phyloP scores from a whole-genome alignment of 2,797 vertebrate genomes.

The Poeciliopsis presidionis region DNA sequence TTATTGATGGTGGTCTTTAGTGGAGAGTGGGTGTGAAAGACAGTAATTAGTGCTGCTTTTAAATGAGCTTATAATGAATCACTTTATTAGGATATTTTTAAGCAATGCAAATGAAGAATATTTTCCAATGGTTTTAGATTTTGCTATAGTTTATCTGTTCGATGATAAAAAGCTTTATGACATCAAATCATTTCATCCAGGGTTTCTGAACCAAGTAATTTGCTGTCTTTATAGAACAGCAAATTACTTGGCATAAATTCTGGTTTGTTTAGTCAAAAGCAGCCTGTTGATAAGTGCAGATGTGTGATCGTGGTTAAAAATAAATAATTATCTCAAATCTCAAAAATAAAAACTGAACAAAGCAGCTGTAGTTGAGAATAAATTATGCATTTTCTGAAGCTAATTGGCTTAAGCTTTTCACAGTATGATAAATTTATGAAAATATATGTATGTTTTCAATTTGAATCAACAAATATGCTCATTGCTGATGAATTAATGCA shows the following conservation, averaged over 20 bases:
- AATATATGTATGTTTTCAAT: neutral
- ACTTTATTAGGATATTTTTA: neutral
- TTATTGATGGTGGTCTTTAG: constrained; percentile 18
- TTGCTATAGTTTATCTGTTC: neutral
- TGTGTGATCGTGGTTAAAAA: neutral
- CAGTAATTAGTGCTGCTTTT: neutral
- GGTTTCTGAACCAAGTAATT: neutral
- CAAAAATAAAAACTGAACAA: constrained; percentile 28
- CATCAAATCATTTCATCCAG: neutral
- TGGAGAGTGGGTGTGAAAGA: constrained; percentile 13
- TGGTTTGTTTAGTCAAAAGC: neutral
- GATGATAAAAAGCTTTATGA: neutral
- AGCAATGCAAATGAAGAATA: neutral
- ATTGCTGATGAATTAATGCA: neutral
- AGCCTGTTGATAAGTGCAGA: constrained; percentile 22
- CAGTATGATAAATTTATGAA: neutral
- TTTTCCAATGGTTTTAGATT: neutral
- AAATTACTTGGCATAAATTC: neutral
- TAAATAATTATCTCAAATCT: constrained; percentile 28
- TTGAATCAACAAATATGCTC: neutral
- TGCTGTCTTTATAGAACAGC: neutral
- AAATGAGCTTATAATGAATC: neutral
- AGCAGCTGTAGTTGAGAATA: constrained; percentile 26
- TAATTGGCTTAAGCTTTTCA: constrained; percentile 20
- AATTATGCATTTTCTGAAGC: constrained; percentile 29